Base-by-base conservation (phyloP, 1,140 invertebrate species). In the Hetaerina americana region DNA sequence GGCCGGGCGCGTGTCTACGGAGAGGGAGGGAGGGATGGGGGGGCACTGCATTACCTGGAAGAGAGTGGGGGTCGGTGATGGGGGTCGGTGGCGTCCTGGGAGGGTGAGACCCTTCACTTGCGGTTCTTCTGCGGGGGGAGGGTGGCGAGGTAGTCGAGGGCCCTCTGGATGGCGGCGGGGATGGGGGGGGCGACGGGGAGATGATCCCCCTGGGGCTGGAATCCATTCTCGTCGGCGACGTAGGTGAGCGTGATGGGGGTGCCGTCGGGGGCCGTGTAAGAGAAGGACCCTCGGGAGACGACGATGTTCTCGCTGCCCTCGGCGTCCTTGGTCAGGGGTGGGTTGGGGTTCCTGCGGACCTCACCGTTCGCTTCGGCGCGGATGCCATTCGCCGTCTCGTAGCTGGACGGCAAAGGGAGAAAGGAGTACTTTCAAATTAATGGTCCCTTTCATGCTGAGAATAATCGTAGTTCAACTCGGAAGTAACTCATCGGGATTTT, bases 101-200 rank as follows among this genome's bases (percentile, higher is more conserved):
- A 12, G 22, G 3, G 40, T 5, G 15, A 10, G 40, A n/a, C 40
- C 40, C 15, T 18, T 57, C 15, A 18, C 40, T 5, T 24, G n/a
- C 26, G 26, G 6, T 68, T 71, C 29, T 66, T 71, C 24, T 70
- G 25, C 8, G 66, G 66, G n/a, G 82, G 82, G 72, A 82, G 81
- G 26, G 80, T 80, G 69, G 85, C 85, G 79, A 92, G 92, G 76
- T 91, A 86, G 80, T 92, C 91, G 18, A 94, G 82, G 71, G 90
- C 90, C 78, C 91, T 91, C 80, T 92, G 90, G 75, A 93, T 92
- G 82, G 92, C 91, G 72, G 82, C 82, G 49, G 88, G 88, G 27
- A 89, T 85, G 70, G 87, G 87, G 67, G 88, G 88, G n/a, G 87
- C 84, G 0, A 86, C 87, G 8, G 89, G 89, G 15, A 90, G 76